phyloP scores from a whole-genome alignment of 2,113 vertebrate species.

The Coptodon rendalli region DNA sequence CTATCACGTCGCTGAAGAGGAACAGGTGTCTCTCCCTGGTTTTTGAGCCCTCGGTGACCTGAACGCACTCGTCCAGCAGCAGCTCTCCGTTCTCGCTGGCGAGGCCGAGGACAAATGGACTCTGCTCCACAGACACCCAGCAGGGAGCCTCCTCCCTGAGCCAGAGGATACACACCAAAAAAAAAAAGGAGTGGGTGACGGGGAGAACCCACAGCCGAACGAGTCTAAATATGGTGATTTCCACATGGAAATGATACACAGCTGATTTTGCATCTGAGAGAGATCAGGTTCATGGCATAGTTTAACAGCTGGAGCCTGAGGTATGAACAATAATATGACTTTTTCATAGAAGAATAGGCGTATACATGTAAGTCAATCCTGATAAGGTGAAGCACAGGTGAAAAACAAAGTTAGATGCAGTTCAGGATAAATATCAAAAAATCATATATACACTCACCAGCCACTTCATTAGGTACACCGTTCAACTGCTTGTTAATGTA shows the following conservation, averaged over 20 bases:
- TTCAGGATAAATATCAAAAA: background rate
- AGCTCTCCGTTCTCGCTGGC: slow-evolving; percentile 56
- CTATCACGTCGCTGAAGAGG: slow-evolving; percentile 66
- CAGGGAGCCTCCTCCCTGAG: slow-evolving; percentile 62
- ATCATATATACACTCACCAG: background rate
- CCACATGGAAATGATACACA: background rate
- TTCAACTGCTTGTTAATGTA: background rate
- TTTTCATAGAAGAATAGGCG: background rate
- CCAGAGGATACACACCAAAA: background rate
- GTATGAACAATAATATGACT: background rate
- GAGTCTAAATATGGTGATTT: background rate
- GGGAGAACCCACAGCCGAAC: background rate
- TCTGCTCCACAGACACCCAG: slow-evolving; percentile 60
- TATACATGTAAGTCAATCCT: background rate
- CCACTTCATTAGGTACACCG: background rate
- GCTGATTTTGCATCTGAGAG: background rate
- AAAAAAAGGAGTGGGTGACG: background rate
- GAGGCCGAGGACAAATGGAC: slow-evolving; percentile 70
- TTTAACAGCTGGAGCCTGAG: background rate
- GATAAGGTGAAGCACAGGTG: background rate
- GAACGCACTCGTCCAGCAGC: slow-evolving; percentile 61
- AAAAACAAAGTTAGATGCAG: background rate
- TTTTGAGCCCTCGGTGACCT: slow-evolving; percentile 62
- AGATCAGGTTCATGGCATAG: background rate
- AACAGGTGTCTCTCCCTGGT: slow-evolving; percentile 66